Evolutionary conservation across 2,113 vertebrate genomes (phyloP), one percentile per base, ranked within the genome.

Genomic region (Lophochroa leadbeateri): DNA sequence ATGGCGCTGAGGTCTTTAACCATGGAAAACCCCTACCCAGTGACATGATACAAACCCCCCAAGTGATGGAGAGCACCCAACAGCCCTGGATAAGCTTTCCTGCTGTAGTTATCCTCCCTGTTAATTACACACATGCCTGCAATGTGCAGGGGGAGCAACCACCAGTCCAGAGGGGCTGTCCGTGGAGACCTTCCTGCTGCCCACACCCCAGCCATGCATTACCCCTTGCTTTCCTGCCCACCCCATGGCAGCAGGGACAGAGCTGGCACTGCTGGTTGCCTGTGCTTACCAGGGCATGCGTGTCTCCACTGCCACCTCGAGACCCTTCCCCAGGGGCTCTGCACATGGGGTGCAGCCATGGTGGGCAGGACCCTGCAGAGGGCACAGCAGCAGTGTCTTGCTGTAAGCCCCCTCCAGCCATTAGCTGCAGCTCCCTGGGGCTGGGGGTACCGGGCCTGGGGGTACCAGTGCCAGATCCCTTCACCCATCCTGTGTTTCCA

Each of bases 391-490:
- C 71, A 88, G 11, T 43, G 13, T 16, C 55, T 61, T 70, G 44
- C 44, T 50, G 81, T 70, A 74, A 82, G 31, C 50, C 31, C 15
- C 9, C 13, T 52, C 44, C 53, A 57, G 53, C 25, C 41, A 0
- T 49, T 11, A 35, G 49, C 53, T 77, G 20, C 37, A 46, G 52
- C 49, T 35, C 33, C 9, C 20, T 0, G 2, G 20, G 17, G 37
- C 35, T 52, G 50, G 13, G 50, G 25, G 49, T 50, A 25, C 24
- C 0, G 0, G 28, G 37, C 44, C 58, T n/a, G 19, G n/a, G 43
- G 19, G 20, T 35, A 7, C 29, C 0, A 0, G 25, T 13, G 8
- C 74, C 1, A 0, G 16, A 14, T n/a, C 63, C 17, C 13, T 9
- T 82, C 28, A 82, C 10, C 21, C 0, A 0, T 64, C 21, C 55